Evolutionary conservation across 2,888 invertebrate genomes (phyloP), one percentile per base, ranked within the genome.

Genomic region (Zelleria hepariella): DNA sequence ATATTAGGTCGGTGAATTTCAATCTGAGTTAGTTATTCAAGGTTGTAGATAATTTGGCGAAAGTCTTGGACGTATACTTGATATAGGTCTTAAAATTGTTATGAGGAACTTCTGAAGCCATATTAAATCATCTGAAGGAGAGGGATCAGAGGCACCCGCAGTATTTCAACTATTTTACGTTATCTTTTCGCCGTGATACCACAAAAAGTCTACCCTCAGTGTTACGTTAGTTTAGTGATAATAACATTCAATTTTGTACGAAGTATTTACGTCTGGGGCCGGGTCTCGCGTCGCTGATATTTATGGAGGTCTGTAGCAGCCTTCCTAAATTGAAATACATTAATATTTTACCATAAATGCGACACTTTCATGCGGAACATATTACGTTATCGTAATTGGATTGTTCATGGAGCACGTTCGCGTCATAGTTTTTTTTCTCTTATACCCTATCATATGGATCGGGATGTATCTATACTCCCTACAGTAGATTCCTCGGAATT

Each of bases 301-400:
- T 88, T 88, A 88, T 87, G 82, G 82, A 81, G 86, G 87, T 87
- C 82, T 84, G 78, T 78, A 80, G 78, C 80, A 80, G 79, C 78
- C 80, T 78, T 74, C 75, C 84, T 85, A 86, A 88, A 88, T 87
- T 88, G 87, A 87, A 88, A 88, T 86, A 87, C 86, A 88, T 88
- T 88, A 86, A 88, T 88, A 88, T 87, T 85, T 86, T 85, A 87
- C 84, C 86, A 86, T 86, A 86, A 87, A 86, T 79, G 86, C 85
- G 87, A 88, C 87, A 86, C 81, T 86, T 87, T 85, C 85, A 80
- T 80, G 81, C 80, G 81, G 76, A 78, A 84, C 86, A 84, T 85
- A 61, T 59, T 85, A 83, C 86, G 83, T 83, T 86, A 85, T 83
- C 86, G 82, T 86, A 87, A 87, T 86, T 86, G 86, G 81, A 83